These are phyloP conservation scores for Ochropacha duplaris DNA, from an alignment of 2,888 invertebrate species.

Conservation along the genomic window DNA sequence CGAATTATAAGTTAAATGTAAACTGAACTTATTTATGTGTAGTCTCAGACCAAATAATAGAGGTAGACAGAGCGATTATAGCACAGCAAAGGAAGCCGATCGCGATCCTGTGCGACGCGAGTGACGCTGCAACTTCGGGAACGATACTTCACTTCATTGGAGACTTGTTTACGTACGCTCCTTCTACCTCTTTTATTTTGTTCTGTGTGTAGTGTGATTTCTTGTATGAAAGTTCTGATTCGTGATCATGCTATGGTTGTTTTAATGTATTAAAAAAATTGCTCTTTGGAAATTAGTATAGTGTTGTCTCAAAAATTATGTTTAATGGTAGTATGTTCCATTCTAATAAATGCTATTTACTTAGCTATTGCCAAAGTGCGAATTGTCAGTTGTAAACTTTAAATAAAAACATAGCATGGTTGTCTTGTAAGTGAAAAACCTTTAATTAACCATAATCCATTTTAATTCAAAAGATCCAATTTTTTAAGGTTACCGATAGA, in stretches of 20 bases:
- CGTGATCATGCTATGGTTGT: neutral
- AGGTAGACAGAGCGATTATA: too few relatives aligned
- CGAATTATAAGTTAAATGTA: slow-evolving; percentile 83
- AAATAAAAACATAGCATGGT: neutral
- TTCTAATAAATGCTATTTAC: neutral
- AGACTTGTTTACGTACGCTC: too few relatives aligned
- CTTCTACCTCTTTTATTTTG: too few relatives aligned
- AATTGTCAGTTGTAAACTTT: neutral
- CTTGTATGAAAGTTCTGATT: neutral
- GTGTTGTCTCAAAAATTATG: neutral
- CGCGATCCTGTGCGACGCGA: too few relatives aligned
- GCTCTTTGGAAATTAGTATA: neutral
- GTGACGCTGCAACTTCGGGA: too few relatives aligned
- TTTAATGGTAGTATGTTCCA: neutral
- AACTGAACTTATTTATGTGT: slow-evolving; percentile 13
- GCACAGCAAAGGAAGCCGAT: too few relatives aligned
- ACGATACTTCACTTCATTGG: too few relatives aligned
- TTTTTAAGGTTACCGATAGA: neutral
- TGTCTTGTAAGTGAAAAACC: neutral
- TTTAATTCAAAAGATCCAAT: neutral
- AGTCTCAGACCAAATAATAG: too few relatives aligned
- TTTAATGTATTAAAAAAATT: neutral
- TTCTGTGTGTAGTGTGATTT: slow-evolving; percentile 3
- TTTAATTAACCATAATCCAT: neutral
- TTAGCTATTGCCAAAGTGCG: neutral